These are phyloP conservation scores for Aleiodes sp. DNA, from an alignment of 1,140 invertebrate species.

Conservation along the genomic window DNA sequence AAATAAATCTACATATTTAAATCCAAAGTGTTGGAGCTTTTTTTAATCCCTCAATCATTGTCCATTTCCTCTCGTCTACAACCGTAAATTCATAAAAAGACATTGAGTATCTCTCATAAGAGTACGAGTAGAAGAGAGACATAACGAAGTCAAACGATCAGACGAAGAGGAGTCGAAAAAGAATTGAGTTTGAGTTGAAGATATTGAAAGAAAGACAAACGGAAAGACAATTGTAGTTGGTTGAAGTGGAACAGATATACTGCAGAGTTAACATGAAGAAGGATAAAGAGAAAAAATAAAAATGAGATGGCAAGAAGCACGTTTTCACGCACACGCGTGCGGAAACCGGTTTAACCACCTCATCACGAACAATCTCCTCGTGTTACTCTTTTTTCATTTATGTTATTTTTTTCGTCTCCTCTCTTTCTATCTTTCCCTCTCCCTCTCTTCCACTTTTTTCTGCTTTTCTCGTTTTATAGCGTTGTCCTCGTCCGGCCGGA, in stretches of 20 bases:
- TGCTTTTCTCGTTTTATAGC: constrained; percentile 30
- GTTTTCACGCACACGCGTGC: constrained; percentile 55
- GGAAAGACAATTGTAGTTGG: background rate
- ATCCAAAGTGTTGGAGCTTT: background rate
- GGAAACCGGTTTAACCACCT: constrained; percentile 67
- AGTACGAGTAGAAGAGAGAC: background rate
- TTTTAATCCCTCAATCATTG: background rate
- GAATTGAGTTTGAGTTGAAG: constrained; percentile 4
- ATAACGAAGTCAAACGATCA: constrained; percentile 1
- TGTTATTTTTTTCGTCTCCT: constrained; percentile 25
- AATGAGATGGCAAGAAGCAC: constrained; percentile 35
- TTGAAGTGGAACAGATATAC: background rate
- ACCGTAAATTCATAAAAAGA: background rate
- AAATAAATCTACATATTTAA: background rate
- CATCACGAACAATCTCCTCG: constrained; percentile 64
- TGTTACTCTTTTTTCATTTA: constrained; percentile 48
- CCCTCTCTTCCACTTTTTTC: constrained; percentile 11
- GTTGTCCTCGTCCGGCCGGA: constrained; percentile 12
- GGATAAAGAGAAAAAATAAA: constrained; percentile 15
- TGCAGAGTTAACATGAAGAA: constrained; percentile 7
- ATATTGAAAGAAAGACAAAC: background rate
- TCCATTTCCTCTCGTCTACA: background rate
- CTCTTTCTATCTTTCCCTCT: constrained; percentile 13
- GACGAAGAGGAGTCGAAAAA: background rate
- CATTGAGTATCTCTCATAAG: background rate